These are phyloP conservation scores for Drosophila kikkawai DNA, from an alignment of 1,140 invertebrate species.

Conservation along the genomic window DNA sequence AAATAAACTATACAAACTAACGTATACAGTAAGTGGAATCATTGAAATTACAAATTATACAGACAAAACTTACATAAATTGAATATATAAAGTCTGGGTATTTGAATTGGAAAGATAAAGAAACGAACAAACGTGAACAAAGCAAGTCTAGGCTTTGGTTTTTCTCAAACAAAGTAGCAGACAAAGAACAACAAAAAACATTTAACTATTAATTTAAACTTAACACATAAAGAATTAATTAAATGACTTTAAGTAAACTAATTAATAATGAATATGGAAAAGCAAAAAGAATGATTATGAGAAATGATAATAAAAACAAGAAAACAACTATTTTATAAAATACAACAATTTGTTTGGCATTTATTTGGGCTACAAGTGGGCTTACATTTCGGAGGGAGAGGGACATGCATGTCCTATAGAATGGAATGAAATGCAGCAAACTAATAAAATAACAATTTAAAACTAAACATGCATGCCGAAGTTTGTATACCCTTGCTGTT, in stretches of 20 bases:
- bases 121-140: conserved; percentile 39
- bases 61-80: conserved; percentile 61
- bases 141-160: conserved; percentile 64
- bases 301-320: conserved; percentile 77
- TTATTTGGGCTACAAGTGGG: background rate
- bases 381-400: background rate
- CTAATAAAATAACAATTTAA: too few species aligned
- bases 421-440: too few species aligned
- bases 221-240: conserved; percentile 77
- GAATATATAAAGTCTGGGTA: conserved; percentile 61
- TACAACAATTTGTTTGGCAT: conserved; percentile 19
- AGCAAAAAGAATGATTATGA: conserved; percentile 71
- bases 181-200: conserved; percentile 76
- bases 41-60: conserved; percentile 66
- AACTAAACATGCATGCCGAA: too few species aligned
- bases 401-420: too few species aligned
- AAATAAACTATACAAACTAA: conserved; percentile 63
- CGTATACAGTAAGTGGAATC: conserved; percentile 57
- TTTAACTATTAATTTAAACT: conserved; percentile 83
- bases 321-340: conserved; percentile 84
- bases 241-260: conserved; percentile 79
- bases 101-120: conserved; percentile 61
- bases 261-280: conserved; percentile 65
- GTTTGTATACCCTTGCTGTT: too few species aligned
- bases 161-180: conserved; percentile 57